Conservation (phyloP, 2,888 invertebrate genomes). For the Abrostola tripartita region DNA sequence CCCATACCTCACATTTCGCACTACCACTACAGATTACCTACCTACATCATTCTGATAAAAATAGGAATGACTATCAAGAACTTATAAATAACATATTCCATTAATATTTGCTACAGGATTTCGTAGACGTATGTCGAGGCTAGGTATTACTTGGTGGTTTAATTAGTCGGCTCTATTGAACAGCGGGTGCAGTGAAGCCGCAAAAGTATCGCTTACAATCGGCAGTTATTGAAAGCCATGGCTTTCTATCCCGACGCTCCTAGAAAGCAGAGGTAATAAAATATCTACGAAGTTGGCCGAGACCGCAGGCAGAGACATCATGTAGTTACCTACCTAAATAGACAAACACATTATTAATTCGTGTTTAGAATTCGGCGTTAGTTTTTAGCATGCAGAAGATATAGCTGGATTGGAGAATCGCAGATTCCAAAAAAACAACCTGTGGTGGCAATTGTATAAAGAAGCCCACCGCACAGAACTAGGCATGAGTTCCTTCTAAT, state of each 20-base stretch:
- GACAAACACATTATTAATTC: slow-evolving; percentile 17
- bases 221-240: slow-evolving; percentile 56
- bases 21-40: no score
- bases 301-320: slow-evolving; percentile 60
- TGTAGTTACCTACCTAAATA: slow-evolving; percentile 13
- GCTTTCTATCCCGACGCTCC: slow-evolving; percentile 72
- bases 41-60: no score
- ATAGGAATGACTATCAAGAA: no score
- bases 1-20: no score
- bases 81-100: neutral
- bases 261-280: slow-evolving; percentile 77
- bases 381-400: no score
- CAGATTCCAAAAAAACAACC: no score
- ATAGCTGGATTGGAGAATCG: no score
- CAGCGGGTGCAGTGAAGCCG: slow-evolving; percentile 18
- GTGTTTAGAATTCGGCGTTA: no score
- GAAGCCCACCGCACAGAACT: no score
- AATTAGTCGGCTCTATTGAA: slow-evolving; percentile 26
- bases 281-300: slow-evolving; percentile 69
- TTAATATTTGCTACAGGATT: slow-evolving; percentile 1
- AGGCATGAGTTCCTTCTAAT: no score
- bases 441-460: no score
- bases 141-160: neutral
- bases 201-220: slow-evolving; percentile 58
- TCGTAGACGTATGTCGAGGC: neutral